Percentiles rank a stretch among this genome's conserved stretches.
phyloP scores from a whole-genome alignment of 2,797 vertebrate species.

The Tolypeutes matacus region DNA sequence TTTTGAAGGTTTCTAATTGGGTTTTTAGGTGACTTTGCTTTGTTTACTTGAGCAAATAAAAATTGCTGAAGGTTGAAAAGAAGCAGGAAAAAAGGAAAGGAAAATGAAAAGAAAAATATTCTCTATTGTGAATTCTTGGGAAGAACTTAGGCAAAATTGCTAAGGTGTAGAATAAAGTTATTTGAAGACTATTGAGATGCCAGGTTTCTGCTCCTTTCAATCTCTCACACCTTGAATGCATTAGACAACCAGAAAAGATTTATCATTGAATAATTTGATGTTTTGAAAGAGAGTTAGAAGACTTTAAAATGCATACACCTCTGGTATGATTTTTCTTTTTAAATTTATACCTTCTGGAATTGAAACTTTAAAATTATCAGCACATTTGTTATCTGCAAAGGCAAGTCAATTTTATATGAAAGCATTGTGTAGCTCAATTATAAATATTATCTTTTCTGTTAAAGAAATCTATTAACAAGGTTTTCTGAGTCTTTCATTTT shows the following conservation, averaged over 20 bases:
- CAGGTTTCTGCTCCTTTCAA: background rate
- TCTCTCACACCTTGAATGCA: background rate
- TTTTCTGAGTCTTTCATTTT: background rate
- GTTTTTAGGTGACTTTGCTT: background rate
- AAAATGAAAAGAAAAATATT: background rate
- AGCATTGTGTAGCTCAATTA: background rate
- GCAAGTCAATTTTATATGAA: background rate
- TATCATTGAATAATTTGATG: background rate
- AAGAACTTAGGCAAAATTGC: background rate
- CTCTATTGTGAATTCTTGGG: background rate
- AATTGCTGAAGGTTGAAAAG: background rate
- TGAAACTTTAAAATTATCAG: background rate
- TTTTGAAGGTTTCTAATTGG: constrained; percentile 87
- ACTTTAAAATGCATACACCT: background rate
- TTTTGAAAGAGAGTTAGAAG: background rate
- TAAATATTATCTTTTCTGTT: background rate
- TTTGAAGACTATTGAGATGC: background rate
- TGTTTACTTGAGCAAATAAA: background rate
- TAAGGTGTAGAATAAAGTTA: background rate
- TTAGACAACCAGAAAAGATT: background rate
- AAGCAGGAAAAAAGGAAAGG: background rate
- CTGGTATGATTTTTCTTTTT: background rate
- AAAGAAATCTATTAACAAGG: background rate
- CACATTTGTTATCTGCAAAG: background rate
- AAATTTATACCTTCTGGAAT: background rate